Base-by-base conservation (phyloP, 2,113 vertebrate species). In the Semnornis frantzii region DNA sequence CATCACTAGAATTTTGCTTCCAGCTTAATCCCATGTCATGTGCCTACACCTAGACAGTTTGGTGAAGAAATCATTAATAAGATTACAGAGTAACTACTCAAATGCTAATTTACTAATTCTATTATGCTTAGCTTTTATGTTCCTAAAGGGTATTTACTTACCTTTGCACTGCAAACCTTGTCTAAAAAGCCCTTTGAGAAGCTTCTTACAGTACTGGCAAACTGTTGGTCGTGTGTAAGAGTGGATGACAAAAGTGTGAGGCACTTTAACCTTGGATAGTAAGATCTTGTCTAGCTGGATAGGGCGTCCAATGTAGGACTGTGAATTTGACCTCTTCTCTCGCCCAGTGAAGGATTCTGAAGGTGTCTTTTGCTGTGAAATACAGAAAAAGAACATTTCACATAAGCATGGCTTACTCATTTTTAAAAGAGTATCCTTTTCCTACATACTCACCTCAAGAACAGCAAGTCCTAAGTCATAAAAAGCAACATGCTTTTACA, bases 181-280 rank as follows among this genome's bases (percentile, higher is more conserved):
- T 78, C 98, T 94, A 93, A 98, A 98, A 44, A 98, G 97, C 5
- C 98, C 98, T 95, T 98, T 98, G 30, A 98, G 98, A 86, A 99
- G 98, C 93, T 99, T 99, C 97, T 99, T 99, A 95, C 99, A 99
- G 97, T 99, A 98, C 97, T 99, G 99, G 97, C 99, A 99, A 76
- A 99, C 98, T 0, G 99, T 99, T 90, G 99, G 99, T 11, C 99
- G 97, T 5, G 99, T 99, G 95, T 99, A 99, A 18, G 99, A 99
- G 96, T 99, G 99, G 97, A 99, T 99, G 95, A 98, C 98, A 39
- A 99, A 99, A 2, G 99, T 99, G 96, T 99, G 99, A 7, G 99
- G 99, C 87, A 99, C 99, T 98, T 99, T 99, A 66, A 99, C 99
- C 95, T 99, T 99, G 17, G 98, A 98, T 94, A 99, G 96, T 72